Base-by-base conservation (phyloP, 1,140 invertebrate genomes). In the Drosophila pachea region DNA sequence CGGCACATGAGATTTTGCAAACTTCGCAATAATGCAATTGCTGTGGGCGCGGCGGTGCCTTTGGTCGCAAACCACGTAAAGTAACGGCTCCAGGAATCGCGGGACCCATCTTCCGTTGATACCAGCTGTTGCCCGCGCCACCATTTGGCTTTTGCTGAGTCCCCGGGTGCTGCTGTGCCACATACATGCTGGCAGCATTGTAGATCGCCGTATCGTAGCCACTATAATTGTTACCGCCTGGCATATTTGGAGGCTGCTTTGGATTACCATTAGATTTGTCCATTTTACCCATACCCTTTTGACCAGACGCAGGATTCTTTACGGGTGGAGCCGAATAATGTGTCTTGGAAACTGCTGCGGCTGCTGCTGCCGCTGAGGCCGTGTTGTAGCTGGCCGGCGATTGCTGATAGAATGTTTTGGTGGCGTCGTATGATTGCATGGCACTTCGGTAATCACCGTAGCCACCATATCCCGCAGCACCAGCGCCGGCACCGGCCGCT, bases 1-100 rank as follows among this genome's bases (percentile, higher is more conserved):
- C 97, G 74, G 97, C 97, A 91, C 97, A 99, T 70, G 97, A 98
- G 83, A 99, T 99, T 89, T 99, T 98, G 90, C 98, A 99, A 4
- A 99, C 96, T 90, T 98, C 97, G 89, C 97, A 98, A 89, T 98
- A 98, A 90, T 97, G 96, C 50, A 98, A 91, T 86, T 97, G 96
- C 86, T 97, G 96, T 11, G 96, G 95, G 78, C 97, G 97, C 1
- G 95, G 95, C 11, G 95, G 94, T 11, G 94, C 93, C 89, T 96
- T 96, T 1, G 94, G 77, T 0, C 87, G 77, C 55, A 81, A 12
- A 5, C 77, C 78, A 7, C 78, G 71, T 16, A 87, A 9, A 0
- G 83, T 65, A 4, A 71, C 68, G 6, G 77, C 79, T 1, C 79
- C 79, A 0, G 81, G 79, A n/a, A 83, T 79, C 9, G 67, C 58